phyloP scores from a whole-genome alignment of 2,888 invertebrate genomes.

The Baronia brevicornis region DNA sequence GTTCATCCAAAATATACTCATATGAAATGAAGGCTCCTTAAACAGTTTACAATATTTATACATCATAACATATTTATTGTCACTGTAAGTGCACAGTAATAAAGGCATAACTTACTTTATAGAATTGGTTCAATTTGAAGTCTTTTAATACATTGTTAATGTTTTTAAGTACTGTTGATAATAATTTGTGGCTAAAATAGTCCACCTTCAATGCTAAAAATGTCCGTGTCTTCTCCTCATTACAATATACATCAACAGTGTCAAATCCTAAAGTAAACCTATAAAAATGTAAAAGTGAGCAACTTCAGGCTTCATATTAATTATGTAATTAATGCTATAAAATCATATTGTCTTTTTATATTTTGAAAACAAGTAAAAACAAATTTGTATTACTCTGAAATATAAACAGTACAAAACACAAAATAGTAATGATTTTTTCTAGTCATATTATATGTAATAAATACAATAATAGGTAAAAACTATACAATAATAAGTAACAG shows the following conservation, averaged over 20 bases:
- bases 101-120: constrained; percentile 73
- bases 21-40: constrained; percentile 89
- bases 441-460: no score
- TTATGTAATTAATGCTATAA: constrained; percentile 11
- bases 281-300: no score
- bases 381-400: no score
- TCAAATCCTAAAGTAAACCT: constrained; percentile 78
- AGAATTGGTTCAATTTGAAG: constrained; percentile 85
- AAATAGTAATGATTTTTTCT: no score
- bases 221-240: constrained; percentile 89
- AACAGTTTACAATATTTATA: constrained; percentile 30
- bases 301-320: no score
- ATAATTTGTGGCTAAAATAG: constrained; percentile 67
- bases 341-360: no score
- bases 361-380: no score
- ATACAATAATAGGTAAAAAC: background rate
- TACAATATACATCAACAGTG: constrained; percentile 82
- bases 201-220: constrained; percentile 84
- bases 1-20: constrained; percentile 87
- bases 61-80: constrained; percentile 1
- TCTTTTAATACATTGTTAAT: constrained; percentile 82
- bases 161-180: constrained; percentile 73
- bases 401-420: no score
- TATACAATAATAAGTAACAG: background rate
- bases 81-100: constrained; percentile 2